phyloP scores from a whole-genome alignment of 2,888 invertebrate genomes.

The Pheosia gnoma region DNA sequence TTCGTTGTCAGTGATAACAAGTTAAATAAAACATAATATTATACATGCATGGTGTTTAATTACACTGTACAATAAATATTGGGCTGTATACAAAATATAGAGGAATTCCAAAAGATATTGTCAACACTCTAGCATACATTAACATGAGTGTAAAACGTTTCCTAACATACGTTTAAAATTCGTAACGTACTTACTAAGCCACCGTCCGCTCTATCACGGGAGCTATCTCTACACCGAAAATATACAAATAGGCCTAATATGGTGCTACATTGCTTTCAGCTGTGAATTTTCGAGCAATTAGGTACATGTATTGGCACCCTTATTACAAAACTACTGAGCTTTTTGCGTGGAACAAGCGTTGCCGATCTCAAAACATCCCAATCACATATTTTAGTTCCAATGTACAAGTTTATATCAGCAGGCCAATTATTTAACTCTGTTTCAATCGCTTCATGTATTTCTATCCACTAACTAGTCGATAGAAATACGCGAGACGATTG shows the following conservation, averaged over 20 bases:
- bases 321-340: conserved; percentile 37
- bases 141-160: conserved; percentile 71
- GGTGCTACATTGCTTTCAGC: conserved; percentile 34
- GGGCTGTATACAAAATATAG: conserved; percentile 83
- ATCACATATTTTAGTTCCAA: not conserved
- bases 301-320: conserved; percentile 56
- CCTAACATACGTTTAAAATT: conserved; percentile 65
- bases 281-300: conserved; percentile 43
- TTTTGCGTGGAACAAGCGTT: conserved; percentile 42
- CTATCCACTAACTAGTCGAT: too few relatives aligned
- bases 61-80: conserved; percentile 84
- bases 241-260: conserved; percentile 49
- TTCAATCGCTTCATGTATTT: too few relatives aligned
- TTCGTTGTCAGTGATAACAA: too few relatives aligned
- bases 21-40: conserved; percentile 45
- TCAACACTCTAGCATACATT: conserved; percentile 75
- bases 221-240: conserved; percentile 29
- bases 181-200: conserved; percentile 53
- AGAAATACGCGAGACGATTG: too few relatives aligned
- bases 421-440: too few relatives aligned
- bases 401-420: not conserved
- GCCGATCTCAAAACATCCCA: conserved; percentile 6
- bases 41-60: conserved; percentile 82
- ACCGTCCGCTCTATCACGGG: conserved; percentile 25
- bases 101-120: conserved; percentile 82